A percentile compares a stretch with the other conserved stretches of the same genome.
Evolutionary conservation across 2,797 vertebrate species (phyloP).

Genomic region (Hemibagrus guttatus): DNA sequence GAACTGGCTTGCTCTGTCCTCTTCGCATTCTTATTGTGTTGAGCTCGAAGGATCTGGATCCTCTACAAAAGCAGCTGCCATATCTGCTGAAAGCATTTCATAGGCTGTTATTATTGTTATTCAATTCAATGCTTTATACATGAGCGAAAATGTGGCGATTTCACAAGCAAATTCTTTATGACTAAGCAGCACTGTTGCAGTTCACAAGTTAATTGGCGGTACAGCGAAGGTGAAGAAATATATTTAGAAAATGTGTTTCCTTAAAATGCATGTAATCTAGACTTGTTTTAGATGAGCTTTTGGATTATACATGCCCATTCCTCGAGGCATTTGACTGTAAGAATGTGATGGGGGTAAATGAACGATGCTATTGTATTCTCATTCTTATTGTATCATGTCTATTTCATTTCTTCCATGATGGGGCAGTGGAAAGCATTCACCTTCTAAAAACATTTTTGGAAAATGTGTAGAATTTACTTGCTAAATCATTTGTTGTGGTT

Average conservation of each 20-base stretch:
- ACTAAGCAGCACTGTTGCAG: constrained; percentile 48
- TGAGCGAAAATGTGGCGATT: constrained; percentile 43
- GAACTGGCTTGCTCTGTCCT: constrained; percentile 71
- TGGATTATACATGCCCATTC: not conserved
- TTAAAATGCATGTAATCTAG: not conserved
- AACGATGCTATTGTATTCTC: not conserved
- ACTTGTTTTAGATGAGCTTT: not conserved
- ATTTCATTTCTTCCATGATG: not conserved
- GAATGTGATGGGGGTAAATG: not conserved
- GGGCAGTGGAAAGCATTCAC: not conserved
- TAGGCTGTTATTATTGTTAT: constrained; percentile 69
- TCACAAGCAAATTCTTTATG: constrained; percentile 43
- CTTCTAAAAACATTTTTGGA: not conserved
- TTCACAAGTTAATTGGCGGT: constrained; percentile 46
- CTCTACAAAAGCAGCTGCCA: constrained; percentile 74
- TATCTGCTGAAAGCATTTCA: constrained; percentile 74
- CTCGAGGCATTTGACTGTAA: not conserved
- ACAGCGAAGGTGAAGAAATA: not conserved
- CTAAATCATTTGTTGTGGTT: not conserved
- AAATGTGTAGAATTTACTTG: not conserved
- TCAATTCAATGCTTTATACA: constrained; percentile 67
- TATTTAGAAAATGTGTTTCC: not conserved
- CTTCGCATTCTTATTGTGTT: constrained; percentile 72
- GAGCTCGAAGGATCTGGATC: constrained; percentile 73
- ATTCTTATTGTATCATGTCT: not conserved